Percentiles rank a stretch among this genome's conserved stretches.
Conservation (phyloP, 2,888 invertebrate genomes). For the Standfussiana lucernea region DNA sequence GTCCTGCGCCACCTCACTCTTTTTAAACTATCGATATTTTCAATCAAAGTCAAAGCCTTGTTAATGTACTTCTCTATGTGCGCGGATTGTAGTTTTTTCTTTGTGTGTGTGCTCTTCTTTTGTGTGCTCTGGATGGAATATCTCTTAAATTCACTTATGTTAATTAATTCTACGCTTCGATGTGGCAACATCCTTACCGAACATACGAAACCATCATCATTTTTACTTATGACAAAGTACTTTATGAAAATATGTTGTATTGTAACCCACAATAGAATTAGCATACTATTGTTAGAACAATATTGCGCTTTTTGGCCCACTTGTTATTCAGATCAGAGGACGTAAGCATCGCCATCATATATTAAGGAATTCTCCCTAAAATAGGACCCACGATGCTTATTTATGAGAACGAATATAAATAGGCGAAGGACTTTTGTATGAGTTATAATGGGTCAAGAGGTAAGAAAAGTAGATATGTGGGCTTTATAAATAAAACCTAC, state of each 20-base stretch:
- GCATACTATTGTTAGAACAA: conserved; percentile 65
- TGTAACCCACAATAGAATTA: conserved; percentile 61
- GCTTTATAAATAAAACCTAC: no score
- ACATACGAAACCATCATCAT: conserved; percentile 11
- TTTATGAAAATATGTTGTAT: conserved; percentile 49
- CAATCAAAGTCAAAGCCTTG: background rate
- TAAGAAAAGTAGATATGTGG: background rate
- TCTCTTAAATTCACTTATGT: background rate
- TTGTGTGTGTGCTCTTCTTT: background rate
- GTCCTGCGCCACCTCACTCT: background rate
- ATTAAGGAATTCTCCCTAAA: conserved; percentile 29
- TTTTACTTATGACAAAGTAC: conserved; percentile 52
- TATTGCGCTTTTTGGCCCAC: conserved; percentile 62
- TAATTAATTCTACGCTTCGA: background rate
- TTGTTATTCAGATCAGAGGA: conserved; percentile 69
- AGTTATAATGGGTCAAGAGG: background rate
- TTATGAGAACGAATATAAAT: conserved; percentile 16
- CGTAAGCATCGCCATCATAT: conserved; percentile 41
- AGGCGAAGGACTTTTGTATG: conserved; percentile 11
- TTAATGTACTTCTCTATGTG: background rate
- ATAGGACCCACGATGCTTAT: conserved; percentile 18
- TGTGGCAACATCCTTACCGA: conserved; percentile 1
- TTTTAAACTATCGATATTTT: background rate
- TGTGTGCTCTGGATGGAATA: background rate
- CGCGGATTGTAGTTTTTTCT: background rate